Evolutionary conservation across 2,888 invertebrate genomes (phyloP), one percentile per base, ranked within the genome.

Genomic region (Frankliniella fusca): DNA sequence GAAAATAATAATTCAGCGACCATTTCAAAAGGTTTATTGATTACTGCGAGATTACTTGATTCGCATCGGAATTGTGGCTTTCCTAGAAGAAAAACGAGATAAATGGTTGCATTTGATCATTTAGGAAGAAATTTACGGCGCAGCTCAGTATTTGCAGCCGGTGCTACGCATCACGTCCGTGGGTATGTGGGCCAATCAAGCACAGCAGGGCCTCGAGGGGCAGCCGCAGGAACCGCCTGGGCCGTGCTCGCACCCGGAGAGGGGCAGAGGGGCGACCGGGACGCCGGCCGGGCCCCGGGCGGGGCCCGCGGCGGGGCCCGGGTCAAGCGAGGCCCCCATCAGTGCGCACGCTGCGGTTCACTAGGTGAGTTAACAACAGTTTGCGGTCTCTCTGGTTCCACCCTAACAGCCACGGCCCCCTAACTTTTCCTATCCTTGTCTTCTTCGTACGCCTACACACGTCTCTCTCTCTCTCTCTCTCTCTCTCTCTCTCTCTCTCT

Each of bases 351-450:
- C 70, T 76, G 70, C 10, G 70, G 70, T 23, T 23, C 70, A 61
- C 15, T 61, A 61, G 61, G 61, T 61, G 23, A 76, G 70, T 76
- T 76, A 76, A 76, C 70, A 76, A 23, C 70, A 76, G 70, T 76
- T 76, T 76, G 70, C 70, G 70, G 70, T 27, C 70, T n/a, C 70
- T 27, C 70, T 76, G 70, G 23, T 27, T 76, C 70, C 23, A 23
- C 70, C 12, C 70, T 27, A n/a, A 76, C 70, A 23, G 27, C 70
- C 70, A 76, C 70, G 27, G 70, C 70, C 70, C 27, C 23, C 20
- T 61, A 54, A n/a, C 18, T 11, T n/a, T 18, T 61, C 61, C 61
- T n/a, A 20, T 18, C 61, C 38, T 38, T 38, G 38, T 38, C 38
- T 38, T 38, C 38, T 38, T 38, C 38, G 38, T 38, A 38, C 38